These are phyloP conservation scores for Bagarius yarrelli DNA, from an alignment of 2,113 vertebrate species.

Conservation along the genomic window DNA sequence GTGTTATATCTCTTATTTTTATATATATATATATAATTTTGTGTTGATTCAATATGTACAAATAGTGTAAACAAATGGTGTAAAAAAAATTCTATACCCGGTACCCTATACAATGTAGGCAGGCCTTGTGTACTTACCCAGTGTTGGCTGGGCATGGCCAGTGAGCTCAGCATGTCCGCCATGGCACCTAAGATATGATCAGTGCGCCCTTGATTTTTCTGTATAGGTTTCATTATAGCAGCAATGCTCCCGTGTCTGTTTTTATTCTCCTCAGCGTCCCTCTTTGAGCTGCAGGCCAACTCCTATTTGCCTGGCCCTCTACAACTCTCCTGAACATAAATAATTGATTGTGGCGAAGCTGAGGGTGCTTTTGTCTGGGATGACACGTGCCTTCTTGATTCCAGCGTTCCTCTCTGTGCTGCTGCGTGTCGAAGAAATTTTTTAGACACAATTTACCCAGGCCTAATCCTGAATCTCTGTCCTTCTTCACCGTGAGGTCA, in stretches of 20 bases:
- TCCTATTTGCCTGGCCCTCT: constrained; percentile 54
- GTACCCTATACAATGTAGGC: not conserved
- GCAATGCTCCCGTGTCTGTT: constrained; percentile 3
- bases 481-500: not conserved
- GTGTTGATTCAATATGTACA: not conserved
- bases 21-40: too few species aligned
- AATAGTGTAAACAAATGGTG: not conserved
- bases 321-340: constrained; percentile 57
- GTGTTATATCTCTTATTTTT: too few species aligned
- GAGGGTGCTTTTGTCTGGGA: constrained; percentile 50
- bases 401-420: constrained; percentile 34
- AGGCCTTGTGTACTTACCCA: constrained; percentile 70
- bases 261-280: constrained; percentile 9
- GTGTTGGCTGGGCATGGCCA: constrained; percentile 76
- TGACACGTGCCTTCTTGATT: constrained; percentile 35
- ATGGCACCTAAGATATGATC: constrained; percentile 83
- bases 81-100: not conserved
- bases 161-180: constrained; percentile 78
- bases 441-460: constrained; percentile 19
- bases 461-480: constrained; percentile 37
- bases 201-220: constrained; percentile 74
- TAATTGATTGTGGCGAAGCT: constrained; percentile 57
- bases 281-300: constrained; percentile 46
- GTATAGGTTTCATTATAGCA: constrained; percentile 73
- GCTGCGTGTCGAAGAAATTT: constrained; percentile 33